Base-by-base conservation (phyloP, 92 coral and sea anemone species). In the Zoanthus solanderi region DNA sequence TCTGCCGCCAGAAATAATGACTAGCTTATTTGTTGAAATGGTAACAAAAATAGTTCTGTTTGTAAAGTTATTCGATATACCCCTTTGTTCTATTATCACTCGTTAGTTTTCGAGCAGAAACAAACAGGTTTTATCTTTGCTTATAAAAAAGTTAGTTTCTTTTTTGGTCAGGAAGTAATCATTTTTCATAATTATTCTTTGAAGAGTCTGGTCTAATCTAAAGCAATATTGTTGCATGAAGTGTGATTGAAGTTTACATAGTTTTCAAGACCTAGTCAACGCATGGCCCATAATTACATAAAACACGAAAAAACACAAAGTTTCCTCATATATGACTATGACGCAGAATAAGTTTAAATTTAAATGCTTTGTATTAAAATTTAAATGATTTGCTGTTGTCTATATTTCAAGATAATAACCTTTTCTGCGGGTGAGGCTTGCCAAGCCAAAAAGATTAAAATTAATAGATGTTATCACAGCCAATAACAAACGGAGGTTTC, bases 141-240 rank as follows among this genome's bases (percentile, higher is more conserved):
- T 18, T 32, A 28, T 7, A 47, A 31, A 81, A 67, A 14, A 52
- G 7, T 13, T 81, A 44, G 84, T 69, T 80, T 80, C 42, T 37
- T 65, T 73, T 80, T 63, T 81, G 74, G 76, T 47, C 28, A 44
- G n/a, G n/a, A 44, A 28, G 68, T 77, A 77, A 80, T 65, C 46
- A 67, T 37, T 45, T 81, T 81, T 65, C 46, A 48, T 81, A 81
- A 66, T 81, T 18, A 66, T 68, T 67, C 9, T 46, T 29, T 80
- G 7, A 67, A 80, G 5, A 37, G 65, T 29, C 57, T 48, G 65
- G 58, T 32, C 75, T 68, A 66, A 47, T 10, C 85, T 68, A 66
- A 47, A 3, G 15, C 46, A 10, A 9, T 10, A 2, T 29, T 69
- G 12, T 67, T 23, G 12, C 6, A 30, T 13, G 30, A 30, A 23